Evolutionary conservation across 2,113 vertebrate genomes (phyloP).

Genomic region (Saguinus midas): DNA sequence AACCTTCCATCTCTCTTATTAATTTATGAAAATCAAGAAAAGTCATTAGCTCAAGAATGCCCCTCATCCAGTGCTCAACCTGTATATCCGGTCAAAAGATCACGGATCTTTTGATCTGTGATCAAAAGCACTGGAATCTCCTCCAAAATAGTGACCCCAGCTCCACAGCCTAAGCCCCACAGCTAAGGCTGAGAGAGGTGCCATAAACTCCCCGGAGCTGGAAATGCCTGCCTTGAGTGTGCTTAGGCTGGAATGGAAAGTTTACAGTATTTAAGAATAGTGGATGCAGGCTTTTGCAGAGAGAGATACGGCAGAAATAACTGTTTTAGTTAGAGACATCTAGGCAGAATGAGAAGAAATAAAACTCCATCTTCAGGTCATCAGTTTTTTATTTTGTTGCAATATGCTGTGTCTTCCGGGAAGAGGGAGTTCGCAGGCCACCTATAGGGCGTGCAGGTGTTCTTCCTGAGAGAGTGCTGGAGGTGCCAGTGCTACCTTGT

Average conservation of each 20-base stretch:
- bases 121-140: background rate
- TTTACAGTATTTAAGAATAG: background rate
- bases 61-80: background rate
- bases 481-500: accelerated
- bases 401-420: background rate
- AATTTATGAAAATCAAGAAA: background rate
- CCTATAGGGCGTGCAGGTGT: accelerated
- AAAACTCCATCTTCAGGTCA: background rate
- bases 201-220: background rate
- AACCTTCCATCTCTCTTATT: background rate
- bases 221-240: background rate
- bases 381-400: background rate
- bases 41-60: background rate
- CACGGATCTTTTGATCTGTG: background rate
- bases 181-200: background rate
- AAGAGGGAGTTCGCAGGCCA: accelerated
- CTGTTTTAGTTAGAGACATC: background rate
- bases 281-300: accelerated
- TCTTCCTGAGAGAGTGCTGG: background rate
- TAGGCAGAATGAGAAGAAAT: background rate
- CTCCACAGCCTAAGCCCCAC: background rate
- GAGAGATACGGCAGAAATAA: background rate
- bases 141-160: background rate
- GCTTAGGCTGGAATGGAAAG: background rate
- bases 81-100: background rate